phyloP scores from a whole-genome alignment of 2,797 vertebrate species.

The Muraenolepis orangiensis region DNA sequence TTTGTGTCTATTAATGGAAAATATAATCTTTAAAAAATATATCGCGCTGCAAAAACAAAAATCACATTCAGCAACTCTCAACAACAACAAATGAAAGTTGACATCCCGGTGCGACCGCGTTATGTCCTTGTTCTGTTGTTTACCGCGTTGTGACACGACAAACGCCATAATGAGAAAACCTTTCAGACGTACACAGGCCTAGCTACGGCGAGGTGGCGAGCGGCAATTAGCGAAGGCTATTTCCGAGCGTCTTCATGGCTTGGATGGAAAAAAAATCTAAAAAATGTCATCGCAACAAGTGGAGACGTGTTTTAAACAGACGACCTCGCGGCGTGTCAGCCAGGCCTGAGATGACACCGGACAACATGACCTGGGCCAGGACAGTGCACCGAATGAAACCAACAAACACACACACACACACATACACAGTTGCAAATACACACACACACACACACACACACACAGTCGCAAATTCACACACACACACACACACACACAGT shows the following conservation, averaged over 20 bases:
- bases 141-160: slow-evolving; percentile 3
- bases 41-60: neutral
- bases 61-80: neutral
- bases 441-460: too few species aligned
- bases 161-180: slow-evolving; percentile 37
- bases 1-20: neutral
- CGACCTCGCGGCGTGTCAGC: neutral
- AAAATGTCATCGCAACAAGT: slow-evolving; percentile 30
- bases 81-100: neutral
- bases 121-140: neutral
- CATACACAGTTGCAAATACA: neutral
- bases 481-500: neutral
- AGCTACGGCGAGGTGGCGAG: slow-evolving; percentile 38
- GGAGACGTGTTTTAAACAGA: slow-evolving; percentile 25
- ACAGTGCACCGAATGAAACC: neutral
- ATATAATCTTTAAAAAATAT: neutral
- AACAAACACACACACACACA: neutral
- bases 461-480: too few species aligned
- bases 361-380: neutral
- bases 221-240: slow-evolving; percentile 55
- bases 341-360: neutral
- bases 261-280: slow-evolving; percentile 23
- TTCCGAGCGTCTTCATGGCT: slow-evolving; percentile 34
- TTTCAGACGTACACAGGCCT: slow-evolving; percentile 25
- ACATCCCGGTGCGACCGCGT: neutral